Conservation (phyloP, 2,888 invertebrate species). For the Heliconius erato region DNA sequence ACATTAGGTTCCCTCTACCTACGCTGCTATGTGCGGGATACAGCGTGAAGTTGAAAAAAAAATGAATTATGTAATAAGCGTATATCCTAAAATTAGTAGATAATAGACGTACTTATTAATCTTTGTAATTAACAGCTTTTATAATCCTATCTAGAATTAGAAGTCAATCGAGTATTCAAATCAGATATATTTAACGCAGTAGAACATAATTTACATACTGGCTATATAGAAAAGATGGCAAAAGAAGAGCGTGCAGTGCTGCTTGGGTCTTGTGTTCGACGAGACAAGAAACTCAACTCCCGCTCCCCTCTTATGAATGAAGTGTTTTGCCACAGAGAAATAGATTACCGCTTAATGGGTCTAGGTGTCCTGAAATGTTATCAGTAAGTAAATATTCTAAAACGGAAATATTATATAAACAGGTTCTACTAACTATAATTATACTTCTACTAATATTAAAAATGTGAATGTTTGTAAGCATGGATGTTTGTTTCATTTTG, state of each 20-base stretch:
- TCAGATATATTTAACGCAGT: constrained; percentile 86
- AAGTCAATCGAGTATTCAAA: constrained; percentile 87
- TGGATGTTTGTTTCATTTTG: too few relatives aligned
- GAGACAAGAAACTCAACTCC: constrained; percentile 85
- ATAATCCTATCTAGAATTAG: constrained; percentile 79
- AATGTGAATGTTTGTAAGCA: too few relatives aligned
- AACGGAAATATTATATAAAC: neutral
- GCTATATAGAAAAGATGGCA: constrained; percentile 71
- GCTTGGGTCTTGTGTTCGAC: constrained; percentile 81
- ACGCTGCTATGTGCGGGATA: too few relatives aligned
- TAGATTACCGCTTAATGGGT: constrained; percentile 86
- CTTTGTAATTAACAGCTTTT: constrained; percentile 5
- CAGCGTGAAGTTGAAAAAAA: too few relatives aligned
- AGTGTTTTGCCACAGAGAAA: constrained; percentile 82
- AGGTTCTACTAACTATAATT: neutral
- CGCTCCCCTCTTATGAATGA: constrained; percentile 87
- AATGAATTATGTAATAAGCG: too few relatives aligned
- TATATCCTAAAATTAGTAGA: neutral
- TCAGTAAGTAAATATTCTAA: constrained; percentile 60
- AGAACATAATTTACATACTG: constrained; percentile 77
- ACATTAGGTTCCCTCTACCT: too few relatives aligned
- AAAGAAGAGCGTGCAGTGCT: constrained; percentile 84
- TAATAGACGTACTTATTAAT: neutral
- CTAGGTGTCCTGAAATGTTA: constrained; percentile 79
- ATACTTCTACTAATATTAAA: too few relatives aligned